These are phyloP conservation scores for Acleris sparsana DNA, from an alignment of 2,888 invertebrate genomes.

Conservation along the genomic window DNA sequence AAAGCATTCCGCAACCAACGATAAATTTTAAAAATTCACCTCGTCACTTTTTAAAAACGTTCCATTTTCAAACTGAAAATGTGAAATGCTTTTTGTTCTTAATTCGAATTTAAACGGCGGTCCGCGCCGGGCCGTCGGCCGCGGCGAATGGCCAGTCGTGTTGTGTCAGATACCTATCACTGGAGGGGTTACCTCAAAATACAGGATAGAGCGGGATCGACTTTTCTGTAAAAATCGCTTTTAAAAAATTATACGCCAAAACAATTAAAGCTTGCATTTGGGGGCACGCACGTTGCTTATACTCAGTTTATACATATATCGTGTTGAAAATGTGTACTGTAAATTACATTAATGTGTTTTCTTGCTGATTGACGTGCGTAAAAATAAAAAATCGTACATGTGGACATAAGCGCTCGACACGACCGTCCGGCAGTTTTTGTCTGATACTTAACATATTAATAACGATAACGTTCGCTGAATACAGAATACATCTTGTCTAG, in stretches of 20 bases:
- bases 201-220: slow-evolving; percentile 10
- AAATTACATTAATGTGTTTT: no score
- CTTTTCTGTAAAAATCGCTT: not conserved
- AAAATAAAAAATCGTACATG: no score
- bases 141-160: slow-evolving; percentile 31
- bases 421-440: no score
- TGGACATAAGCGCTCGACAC: no score
- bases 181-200: slow-evolving; percentile 13
- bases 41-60: slow-evolving; percentile 13
- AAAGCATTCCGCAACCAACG: no score
- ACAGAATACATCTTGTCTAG: no score
- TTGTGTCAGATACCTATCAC: slow-evolving; percentile 34
- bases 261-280: not conserved
- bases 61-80: slow-evolving; percentile 20
- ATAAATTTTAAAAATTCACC: slow-evolving; percentile 3
- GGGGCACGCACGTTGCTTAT: not conserved
- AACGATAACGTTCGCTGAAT: no score
- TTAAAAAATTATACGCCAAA: not conserved
- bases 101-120: slow-evolving; percentile 14
- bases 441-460: no score
- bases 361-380: no score
- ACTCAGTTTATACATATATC: no score
- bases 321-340: no score
- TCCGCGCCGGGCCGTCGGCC: slow-evolving; percentile 16
- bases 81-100: slow-evolving; percentile 26